phyloP scores from a whole-genome alignment of 2,797 vertebrate genomes.

The Anas capensis region DNA sequence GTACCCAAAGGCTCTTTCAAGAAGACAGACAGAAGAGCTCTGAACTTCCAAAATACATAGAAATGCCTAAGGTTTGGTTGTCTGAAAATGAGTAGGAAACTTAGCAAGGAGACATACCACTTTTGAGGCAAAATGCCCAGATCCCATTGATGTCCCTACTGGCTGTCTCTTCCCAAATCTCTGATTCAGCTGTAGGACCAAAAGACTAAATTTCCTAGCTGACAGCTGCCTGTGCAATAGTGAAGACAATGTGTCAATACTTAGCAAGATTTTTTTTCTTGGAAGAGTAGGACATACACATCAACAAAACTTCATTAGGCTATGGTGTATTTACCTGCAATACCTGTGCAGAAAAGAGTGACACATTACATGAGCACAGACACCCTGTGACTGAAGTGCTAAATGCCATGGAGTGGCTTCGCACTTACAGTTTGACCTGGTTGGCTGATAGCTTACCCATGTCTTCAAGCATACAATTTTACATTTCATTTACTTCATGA shows the following conservation, averaged over 20 bases:
- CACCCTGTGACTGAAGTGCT: neutral
- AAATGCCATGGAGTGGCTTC: neutral
- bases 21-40: neutral
- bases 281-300: neutral
- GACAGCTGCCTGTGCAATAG: neutral
- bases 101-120: neutral
- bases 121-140: neutral
- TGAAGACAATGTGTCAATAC: neutral
- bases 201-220: neutral
- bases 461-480: neutral
- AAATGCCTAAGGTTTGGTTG: neutral
- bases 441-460: neutral
- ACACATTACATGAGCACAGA: neutral
- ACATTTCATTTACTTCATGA: neutral
- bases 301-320: neutral
- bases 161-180: neutral
- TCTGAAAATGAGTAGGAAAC: neutral
- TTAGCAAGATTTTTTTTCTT: neutral
- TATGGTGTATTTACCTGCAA: neutral
- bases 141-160: neutral
- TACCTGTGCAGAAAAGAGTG: rapidly evolving
- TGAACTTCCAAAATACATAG: neutral
- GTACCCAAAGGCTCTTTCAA: neutral
- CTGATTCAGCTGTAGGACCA: neutral
- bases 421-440: neutral